Percentiles rank a stretch among this genome's conserved stretches.
Evolutionary conservation across 2,888 invertebrate genomes (phyloP).

Genomic region (Morpho deidamia): DNA sequence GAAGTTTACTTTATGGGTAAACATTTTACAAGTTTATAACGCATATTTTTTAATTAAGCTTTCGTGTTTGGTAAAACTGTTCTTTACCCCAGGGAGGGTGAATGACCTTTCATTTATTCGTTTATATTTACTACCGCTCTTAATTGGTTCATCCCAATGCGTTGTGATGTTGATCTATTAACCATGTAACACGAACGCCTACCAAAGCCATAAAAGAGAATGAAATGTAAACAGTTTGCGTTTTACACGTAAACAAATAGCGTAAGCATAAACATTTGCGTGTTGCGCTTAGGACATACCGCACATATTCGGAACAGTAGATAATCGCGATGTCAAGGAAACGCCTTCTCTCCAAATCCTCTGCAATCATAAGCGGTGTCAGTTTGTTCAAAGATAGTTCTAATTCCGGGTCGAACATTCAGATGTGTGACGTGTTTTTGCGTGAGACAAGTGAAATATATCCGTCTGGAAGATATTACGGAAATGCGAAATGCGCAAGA

Average conservation of each 20-base stretch:
- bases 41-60: no score
- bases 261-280: constrained; percentile 2
- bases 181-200: no score
- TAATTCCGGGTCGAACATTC: not conserved
- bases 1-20: no score
- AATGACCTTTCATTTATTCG: no score
- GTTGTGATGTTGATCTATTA: no score
- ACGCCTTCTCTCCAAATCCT: constrained; percentile 14
- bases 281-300: constrained; percentile 3
- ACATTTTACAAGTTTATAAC: no score
- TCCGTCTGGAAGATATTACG: not conserved
- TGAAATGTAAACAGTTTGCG: no score
- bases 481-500: not conserved
- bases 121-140: no score
- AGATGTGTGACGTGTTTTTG: not conserved
- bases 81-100: no score
- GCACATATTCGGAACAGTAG: constrained; percentile 1
- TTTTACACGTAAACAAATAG: constrained; percentile 1
- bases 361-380: not conserved
- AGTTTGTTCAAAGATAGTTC: not conserved
- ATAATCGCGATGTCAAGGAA: constrained; percentile 14
- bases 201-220: no score
- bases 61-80: no score
- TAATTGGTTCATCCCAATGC: no score
- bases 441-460: constrained; percentile 1